Conservation (phyloP, 2,888 invertebrate species). For the Aricia artaxerxes region DNA sequence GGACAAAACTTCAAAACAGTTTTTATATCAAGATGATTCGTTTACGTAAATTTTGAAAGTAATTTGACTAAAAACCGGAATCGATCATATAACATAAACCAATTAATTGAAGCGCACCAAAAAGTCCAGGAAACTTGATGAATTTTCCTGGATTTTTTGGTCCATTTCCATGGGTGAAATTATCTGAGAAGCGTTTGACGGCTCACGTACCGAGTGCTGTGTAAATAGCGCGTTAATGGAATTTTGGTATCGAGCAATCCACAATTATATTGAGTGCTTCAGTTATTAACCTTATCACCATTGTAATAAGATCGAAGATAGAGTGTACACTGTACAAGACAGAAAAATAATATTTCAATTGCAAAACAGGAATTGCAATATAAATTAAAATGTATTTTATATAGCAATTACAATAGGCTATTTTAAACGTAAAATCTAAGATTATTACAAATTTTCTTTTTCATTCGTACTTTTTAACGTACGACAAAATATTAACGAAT, state of each 20-base stretch:
- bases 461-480: background rate
- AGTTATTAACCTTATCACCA: background rate
- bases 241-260: slow-evolving; percentile 48
- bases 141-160: slow-evolving; percentile 5
- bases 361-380: background rate
- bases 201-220: slow-evolving; percentile 60
- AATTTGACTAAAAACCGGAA: background rate
- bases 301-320: background rate
- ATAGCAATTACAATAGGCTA: background rate
- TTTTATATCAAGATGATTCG: too few species aligned
- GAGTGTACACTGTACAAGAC: background rate
- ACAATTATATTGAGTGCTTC: slow-evolving; percentile 38
- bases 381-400: background rate
- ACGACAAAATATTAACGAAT: background rate
- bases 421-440: background rate
- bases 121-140: background rate
- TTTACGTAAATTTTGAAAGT: too few species aligned
- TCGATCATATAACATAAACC: background rate
- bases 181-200: slow-evolving; percentile 45
- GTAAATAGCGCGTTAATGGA: slow-evolving; percentile 74
- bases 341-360: background rate
- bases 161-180: slow-evolving; percentile 42
- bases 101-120: background rate
- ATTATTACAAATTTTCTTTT: background rate
- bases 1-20: too few species aligned